Conservation (phyloP, 2,888 invertebrate species). For the Lymantria monacha region DNA sequence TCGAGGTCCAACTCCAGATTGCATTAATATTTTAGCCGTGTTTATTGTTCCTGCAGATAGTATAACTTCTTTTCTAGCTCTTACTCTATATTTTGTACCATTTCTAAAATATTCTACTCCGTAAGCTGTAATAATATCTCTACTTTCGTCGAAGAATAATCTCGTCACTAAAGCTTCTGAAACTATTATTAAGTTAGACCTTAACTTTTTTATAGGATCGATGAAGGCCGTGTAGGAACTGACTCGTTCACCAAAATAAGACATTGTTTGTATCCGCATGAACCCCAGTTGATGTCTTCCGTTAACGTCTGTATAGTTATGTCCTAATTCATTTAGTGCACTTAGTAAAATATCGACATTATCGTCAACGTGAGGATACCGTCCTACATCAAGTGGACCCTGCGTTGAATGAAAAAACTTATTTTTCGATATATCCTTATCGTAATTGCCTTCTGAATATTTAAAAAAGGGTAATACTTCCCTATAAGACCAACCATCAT, state of each 20-base stretch:
- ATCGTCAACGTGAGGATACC: constrained; percentile 69
- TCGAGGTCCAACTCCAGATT: constrained; percentile 70
- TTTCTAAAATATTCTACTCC: constrained; percentile 68
- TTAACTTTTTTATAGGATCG: constrained; percentile 64
- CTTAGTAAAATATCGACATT: constrained; percentile 70
- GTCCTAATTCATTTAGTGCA: constrained; percentile 69
- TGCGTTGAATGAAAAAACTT: constrained; percentile 69
- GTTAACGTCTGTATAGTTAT: constrained; percentile 73
- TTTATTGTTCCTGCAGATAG: constrained; percentile 71
- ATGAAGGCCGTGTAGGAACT: constrained; percentile 72
- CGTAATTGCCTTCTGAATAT: constrained; percentile 76
- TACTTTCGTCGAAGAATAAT: constrained; percentile 51
- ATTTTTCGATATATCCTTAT: constrained; percentile 70
- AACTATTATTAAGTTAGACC: constrained; percentile 60
- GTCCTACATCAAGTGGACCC: constrained; percentile 71
- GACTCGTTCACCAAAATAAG: constrained; percentile 72
- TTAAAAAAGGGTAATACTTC: constrained; percentile 71
- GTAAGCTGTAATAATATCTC: constrained; percentile 44
- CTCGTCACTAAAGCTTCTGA: constrained; percentile 71
- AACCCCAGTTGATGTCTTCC: constrained; percentile 71
- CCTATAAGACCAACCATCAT: constrained; percentile 68
- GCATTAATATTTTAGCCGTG: constrained; percentile 71
- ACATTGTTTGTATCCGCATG: constrained; percentile 72
- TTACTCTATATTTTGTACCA: constrained; percentile 59
- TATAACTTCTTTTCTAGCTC: constrained; percentile 63